Evolutionary conservation across 2,888 invertebrate genomes (phyloP).

Genomic region (Tetragonula carbonaria): DNA sequence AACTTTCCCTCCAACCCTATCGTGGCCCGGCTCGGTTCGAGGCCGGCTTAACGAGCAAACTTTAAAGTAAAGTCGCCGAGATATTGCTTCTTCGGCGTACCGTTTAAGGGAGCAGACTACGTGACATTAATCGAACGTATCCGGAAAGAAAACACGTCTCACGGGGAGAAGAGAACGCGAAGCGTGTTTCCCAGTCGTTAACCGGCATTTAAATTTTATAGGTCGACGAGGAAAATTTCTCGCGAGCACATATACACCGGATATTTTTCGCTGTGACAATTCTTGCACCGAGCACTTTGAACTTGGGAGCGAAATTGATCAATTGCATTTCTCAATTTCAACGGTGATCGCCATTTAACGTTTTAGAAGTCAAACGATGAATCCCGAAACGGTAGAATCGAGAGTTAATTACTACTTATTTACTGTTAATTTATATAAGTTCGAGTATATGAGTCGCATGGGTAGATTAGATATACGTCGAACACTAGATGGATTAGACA

Average conservation of each 20-base stretch:
- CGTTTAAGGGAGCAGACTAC: slow-evolving; percentile 37
- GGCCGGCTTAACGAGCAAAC: slow-evolving; percentile 67
- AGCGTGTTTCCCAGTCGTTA: not conserved
- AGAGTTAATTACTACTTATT: too few species aligned
- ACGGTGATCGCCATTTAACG: not conserved
- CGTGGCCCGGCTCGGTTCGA: slow-evolving; percentile 2
- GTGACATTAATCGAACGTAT: not conserved
- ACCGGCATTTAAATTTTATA: not conserved
- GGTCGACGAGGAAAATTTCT: not conserved
- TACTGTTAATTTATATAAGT: too few species aligned
- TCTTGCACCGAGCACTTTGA: not conserved
- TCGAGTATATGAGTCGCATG: too few species aligned
- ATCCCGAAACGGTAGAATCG: not conserved
- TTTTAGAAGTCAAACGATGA: not conserved
- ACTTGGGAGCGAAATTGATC: not conserved
- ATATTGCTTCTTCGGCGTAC: slow-evolving; percentile 45
- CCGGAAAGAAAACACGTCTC: not conserved
- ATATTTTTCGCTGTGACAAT: not conserved
- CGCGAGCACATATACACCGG: not conserved
- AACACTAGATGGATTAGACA: not conserved
- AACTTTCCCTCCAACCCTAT: not conserved
- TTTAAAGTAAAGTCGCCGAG: slow-evolving; percentile 57
- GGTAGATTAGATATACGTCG: not conserved
- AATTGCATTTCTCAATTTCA: not conserved
- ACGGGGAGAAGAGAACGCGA: too few species aligned